phyloP scores from a whole-genome alignment of 2,797 vertebrate genomes.

The Pyrocephalus nanus region DNA sequence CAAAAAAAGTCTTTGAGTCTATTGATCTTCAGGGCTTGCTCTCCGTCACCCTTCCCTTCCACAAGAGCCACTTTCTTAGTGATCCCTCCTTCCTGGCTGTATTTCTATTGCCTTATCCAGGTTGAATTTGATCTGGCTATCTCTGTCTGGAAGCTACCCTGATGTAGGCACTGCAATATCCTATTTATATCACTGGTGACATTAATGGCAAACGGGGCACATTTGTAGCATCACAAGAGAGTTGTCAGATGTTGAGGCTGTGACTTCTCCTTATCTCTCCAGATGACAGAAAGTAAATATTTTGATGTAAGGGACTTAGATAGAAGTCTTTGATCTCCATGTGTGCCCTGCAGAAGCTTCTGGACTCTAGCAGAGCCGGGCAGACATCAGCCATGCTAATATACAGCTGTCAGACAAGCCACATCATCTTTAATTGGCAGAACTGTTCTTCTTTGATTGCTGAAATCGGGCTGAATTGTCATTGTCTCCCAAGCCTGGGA shows the following conservation, averaged over 20 bases:
- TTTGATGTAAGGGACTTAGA: slow-evolving; percentile 53
- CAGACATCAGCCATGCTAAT: slow-evolving; percentile 7
- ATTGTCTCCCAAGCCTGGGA: neutral
- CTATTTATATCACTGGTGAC: slow-evolving; percentile 15
- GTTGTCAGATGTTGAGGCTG: slow-evolving; percentile 47
- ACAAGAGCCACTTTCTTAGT: neutral
- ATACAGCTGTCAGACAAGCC: neutral
- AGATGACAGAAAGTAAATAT: slow-evolving; percentile 67
- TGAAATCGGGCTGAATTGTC: neutral
- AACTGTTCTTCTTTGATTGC: neutral
- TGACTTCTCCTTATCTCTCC: slow-evolving; percentile 53
- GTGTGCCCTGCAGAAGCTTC: slow-evolving; percentile 39
- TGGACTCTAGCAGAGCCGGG: neutral
- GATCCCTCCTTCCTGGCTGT: neutral
- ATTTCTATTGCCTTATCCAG: slow-evolving; percentile 6
- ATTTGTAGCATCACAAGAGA: neutral
- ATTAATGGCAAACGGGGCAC: neutral
- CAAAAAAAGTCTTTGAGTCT: neutral
- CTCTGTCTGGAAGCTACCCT: neutral
- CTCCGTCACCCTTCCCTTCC: neutral
- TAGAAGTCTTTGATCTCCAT: slow-evolving; percentile 56
- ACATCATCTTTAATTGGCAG: neutral
- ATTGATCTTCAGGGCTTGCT: neutral
- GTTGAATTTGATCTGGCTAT: neutral
- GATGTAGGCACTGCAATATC: neutral